Evolutionary conservation across 2,888 invertebrate species (phyloP).

Genomic region (Rotaria socialis): DNA sequence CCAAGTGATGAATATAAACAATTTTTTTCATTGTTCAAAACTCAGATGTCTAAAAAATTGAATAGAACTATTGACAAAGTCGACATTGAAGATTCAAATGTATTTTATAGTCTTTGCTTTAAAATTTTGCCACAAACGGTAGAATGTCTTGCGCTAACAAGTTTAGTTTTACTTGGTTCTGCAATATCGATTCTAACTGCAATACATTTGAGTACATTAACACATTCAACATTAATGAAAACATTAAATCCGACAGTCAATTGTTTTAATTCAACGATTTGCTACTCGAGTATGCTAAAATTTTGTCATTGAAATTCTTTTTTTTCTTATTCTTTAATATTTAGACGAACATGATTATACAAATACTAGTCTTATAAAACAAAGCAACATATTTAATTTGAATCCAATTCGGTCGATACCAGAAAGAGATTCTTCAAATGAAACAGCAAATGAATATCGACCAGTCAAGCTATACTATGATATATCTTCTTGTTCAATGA

Average conservation of each 20-base stretch:
- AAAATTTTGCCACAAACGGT: neutral
- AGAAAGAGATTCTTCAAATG: neutral
- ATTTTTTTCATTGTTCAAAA: neutral
- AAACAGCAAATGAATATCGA: neutral
- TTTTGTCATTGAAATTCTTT: neutral
- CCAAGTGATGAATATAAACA: neutral
- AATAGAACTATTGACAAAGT: neutral
- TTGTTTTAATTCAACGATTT: neutral
- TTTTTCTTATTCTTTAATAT: neutral
- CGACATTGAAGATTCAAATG: neutral
- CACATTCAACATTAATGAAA: conserved; percentile 32
- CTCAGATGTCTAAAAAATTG: neutral
- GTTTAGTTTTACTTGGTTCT: conserved; percentile 31
- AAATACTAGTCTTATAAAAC: neutral
- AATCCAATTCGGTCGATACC: neutral
- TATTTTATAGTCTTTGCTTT: neutral
- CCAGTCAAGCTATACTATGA: neutral
- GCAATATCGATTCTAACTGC: neutral
- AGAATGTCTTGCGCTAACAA: neutral
- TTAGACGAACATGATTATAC: neutral
- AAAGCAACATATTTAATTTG: neutral
- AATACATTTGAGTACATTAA: neutral
- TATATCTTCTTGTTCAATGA: neutral
- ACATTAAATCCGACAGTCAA: neutral
- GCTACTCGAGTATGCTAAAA: neutral